phyloP scores from a whole-genome alignment of 2,888 invertebrate species.

The Melieria picta region DNA sequence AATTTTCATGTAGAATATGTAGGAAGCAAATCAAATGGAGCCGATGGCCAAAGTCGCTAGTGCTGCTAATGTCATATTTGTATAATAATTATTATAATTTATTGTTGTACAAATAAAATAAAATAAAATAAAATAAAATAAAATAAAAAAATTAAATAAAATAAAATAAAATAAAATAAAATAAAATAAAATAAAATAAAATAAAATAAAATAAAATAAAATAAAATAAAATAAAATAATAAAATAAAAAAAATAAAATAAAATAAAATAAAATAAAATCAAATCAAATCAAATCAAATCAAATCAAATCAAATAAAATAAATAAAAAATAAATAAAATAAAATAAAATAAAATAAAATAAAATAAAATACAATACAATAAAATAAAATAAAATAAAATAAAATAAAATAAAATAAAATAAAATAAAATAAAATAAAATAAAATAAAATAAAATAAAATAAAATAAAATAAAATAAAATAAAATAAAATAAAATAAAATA shows the following conservation, averaged over 20 bases:
- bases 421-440: neutral
- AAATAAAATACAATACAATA: neutral
- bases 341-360: neutral
- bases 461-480: neutral
- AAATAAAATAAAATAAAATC: neutral
- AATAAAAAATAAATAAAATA: neutral
- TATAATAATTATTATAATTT: too few relatives aligned
- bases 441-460: neutral
- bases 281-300: neutral
- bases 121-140: too few relatives aligned
- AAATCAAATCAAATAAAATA: neutral
- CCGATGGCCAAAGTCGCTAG: too few relatives aligned
- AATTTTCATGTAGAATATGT: too few relatives aligned
- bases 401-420: slow-evolving; percentile 1
- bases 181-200: too few relatives aligned
- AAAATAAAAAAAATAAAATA: neutral
- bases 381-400: neutral
- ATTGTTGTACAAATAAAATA: too few relatives aligned
- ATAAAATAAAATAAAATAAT: neutral
- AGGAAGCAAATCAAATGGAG: too few relatives aligned
- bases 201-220: neutral
- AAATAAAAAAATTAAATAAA: too few relatives aligned
- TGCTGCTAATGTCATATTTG: too few relatives aligned
- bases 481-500: neutral
- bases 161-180: too few relatives aligned